Base-by-base conservation (phyloP, 2,888 invertebrate species). In the Quadriops clusia region DNA sequence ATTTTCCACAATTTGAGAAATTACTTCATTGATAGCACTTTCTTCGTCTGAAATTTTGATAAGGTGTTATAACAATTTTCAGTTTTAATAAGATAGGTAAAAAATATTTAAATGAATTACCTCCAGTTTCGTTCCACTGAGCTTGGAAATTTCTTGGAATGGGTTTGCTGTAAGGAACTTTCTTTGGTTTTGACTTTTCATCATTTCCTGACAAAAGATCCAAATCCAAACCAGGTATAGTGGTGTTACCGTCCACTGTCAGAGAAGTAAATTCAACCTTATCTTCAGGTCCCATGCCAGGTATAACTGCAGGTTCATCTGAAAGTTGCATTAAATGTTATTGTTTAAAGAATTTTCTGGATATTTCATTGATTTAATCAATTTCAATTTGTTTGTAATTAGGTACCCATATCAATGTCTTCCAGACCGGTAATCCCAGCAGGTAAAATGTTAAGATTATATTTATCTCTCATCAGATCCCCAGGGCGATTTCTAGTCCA, bases 401-500 rank as follows among this genome's bases (percentile, higher is more conserved):
- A 5, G n/a, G 47, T 59, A 69, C 74, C 76, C 39, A 77, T 68
- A 58, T 79, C 79, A 39, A 74, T 67, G 46, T 80, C 79, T 43
- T 79, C 79, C 29, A 76, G 46, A 2, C 77, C 77, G n/a, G 73
- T 71, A 36, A 73, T 68, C 35, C 89, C 87, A 28, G 83, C 80
- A 11, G 91, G 89, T 35, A 91, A 63, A 8, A 86, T 90, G 55
- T 94, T 94, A 38, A 94, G 67, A 61, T 94, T 93, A 60, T 95
- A 97, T 63, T 94, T 93, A 59, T 98, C 98, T 53, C 94, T 76
- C 90, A 97, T 95, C 34, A 82, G 73, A 65, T 99, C 98, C 11
- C 98, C 98, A 1, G 98, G 98, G 26, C 97, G 74, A 63, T 98
- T 98, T 39, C 98, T 69, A 2, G 98, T 95, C 98, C 98, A 99